A percentile compares a stretch with the other conserved stretches of the same genome.
Evolutionary conservation across 2,888 invertebrate genomes (phyloP).

Genomic region (Drosophila incognita): DNA sequence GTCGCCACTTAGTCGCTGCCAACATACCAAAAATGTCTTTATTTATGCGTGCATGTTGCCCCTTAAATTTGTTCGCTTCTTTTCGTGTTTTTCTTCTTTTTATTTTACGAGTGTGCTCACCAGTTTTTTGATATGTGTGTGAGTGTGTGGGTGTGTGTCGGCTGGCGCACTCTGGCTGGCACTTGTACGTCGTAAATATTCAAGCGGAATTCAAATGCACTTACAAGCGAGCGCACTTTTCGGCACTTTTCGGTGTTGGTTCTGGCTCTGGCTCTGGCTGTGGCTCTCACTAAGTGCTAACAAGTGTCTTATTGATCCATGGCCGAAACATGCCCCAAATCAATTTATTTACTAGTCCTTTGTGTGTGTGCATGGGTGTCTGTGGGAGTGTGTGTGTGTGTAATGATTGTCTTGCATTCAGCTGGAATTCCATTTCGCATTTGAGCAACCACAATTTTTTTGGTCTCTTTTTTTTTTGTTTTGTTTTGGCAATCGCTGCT

Average conservation of each 20-base stretch:
- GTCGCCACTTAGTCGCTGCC: constrained; percentile 47
- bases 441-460: constrained; percentile 22
- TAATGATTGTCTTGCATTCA: constrained; percentile 34
- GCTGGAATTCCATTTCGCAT: constrained; percentile 31
- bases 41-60: constrained; percentile 72
- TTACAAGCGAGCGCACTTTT: constrained; percentile 34
- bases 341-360: constrained; percentile 54
- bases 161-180: constrained; percentile 57
- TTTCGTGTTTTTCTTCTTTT: constrained; percentile 8
- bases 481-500: constrained; percentile 4
- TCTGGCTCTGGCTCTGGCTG: constrained; percentile 3
- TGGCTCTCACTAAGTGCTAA: constrained; percentile 61
- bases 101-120: constrained; percentile 28
- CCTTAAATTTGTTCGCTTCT: constrained; percentile 11
- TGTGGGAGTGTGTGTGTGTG: constrained; percentile 1
- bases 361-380: not conserved
- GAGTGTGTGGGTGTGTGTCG: not conserved
- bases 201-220: constrained; percentile 73
- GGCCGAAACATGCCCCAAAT: constrained; percentile 55
- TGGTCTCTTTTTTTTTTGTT: not conserved
- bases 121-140: constrained; percentile 35
- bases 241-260: constrained; percentile 24
- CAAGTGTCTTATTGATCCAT: constrained; percentile 67
- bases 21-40: constrained; percentile 65
- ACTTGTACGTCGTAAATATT: constrained; percentile 74